Conservation (phyloP, 2,888 invertebrate genomes). For the Bellardia pandia region DNA sequence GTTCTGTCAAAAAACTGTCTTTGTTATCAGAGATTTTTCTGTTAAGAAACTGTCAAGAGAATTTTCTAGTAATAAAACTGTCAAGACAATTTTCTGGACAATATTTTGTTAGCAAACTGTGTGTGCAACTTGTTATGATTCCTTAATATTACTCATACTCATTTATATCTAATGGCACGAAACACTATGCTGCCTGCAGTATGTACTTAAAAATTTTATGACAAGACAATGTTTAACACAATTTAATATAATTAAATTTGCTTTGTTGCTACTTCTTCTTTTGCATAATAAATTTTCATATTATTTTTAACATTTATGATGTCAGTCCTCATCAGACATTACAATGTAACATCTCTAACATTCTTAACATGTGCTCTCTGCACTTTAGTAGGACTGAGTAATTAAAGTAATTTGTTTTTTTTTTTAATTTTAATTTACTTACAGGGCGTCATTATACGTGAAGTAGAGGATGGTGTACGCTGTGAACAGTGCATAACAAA, state of each 20-base stretch:
- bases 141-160: too few relatives aligned
- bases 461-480: conserved; percentile 92
- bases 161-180: too few relatives aligned
- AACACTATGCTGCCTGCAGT: too few relatives aligned
- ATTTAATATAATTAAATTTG: conserved; percentile 32
- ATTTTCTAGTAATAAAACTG: too few relatives aligned
- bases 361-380: not conserved
- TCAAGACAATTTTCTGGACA: too few relatives aligned
- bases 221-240: conserved; percentile 7
- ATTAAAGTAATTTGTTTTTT: conserved; percentile 27
- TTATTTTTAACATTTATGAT: conserved; percentile 6
- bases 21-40: too few relatives aligned
- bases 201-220: not conserved
- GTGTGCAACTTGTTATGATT: too few relatives aligned
- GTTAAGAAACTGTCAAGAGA: too few relatives aligned
- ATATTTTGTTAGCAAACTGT: too few relatives aligned
- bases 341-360: not conserved
- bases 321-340: conserved; percentile 7
- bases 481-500: conserved; percentile 92
- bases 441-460: conserved; percentile 94
- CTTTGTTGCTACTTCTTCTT: not conserved
- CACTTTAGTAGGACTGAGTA: not conserved
- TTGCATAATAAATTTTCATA: conserved; percentile 15
- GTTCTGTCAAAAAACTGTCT: too few relatives aligned
- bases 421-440: conserved; percentile 78